Conservation (phyloP, 2,888 invertebrate genomes). For the Bimastos eiseni region DNA sequence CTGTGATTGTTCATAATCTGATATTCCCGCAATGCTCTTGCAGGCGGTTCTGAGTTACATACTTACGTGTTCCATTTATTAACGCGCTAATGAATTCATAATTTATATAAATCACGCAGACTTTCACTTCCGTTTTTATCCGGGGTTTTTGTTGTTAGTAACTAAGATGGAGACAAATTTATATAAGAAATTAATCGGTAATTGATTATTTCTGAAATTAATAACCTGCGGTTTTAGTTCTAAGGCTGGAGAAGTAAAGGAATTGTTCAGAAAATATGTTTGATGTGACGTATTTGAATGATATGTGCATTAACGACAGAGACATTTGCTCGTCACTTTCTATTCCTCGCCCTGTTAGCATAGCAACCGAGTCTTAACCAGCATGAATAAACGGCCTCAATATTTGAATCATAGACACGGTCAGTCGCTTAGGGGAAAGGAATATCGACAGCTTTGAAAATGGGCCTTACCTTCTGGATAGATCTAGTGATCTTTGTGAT, state of each 20-base stretch:
- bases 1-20: too few species aligned
- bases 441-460: too few species aligned
- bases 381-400: too few species aligned
- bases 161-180: neutral
- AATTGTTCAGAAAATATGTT: neutral
- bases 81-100: neutral
- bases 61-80: too few species aligned
- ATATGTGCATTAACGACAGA: neutral
- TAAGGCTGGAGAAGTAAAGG: neutral
- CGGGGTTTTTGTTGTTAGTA: neutral
- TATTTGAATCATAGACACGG: too few species aligned
- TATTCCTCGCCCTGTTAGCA: neutral
- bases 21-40: too few species aligned
- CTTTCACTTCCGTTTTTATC: neutral
- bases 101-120: neutral
- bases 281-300: neutral
- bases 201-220: neutral
- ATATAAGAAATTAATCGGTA: neutral
- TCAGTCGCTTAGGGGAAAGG: too few species aligned
- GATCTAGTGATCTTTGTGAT: too few species aligned
- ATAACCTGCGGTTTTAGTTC: neutral
- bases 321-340: neutral
- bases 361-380: neutral
- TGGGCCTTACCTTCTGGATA: too few species aligned
- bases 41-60: too few species aligned